Evolutionary conservation across 2,797 vertebrate genomes (phyloP), one percentile per base, ranked within the genome.

Genomic region (Neoniphon sammara): DNA sequence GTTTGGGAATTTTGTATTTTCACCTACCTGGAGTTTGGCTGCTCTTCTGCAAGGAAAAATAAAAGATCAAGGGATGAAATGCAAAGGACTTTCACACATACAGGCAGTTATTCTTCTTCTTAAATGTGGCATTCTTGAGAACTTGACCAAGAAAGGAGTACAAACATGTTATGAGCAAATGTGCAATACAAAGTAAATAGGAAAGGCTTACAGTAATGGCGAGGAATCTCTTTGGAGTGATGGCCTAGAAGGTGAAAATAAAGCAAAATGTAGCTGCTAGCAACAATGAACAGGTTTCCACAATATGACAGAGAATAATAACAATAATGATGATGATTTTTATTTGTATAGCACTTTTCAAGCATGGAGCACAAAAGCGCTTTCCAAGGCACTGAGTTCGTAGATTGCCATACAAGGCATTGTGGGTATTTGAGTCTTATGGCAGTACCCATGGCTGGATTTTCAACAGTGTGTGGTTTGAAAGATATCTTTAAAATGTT

Each of bases 211-310:
- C 97, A 4, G 95, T 95, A 78, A 98, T 96, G 63, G 96, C 94
- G 12, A 98, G 93, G 75, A 99, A 95, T 90, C 97, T 95, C 89
- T 99, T 99, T 72, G 97, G 97, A 88, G 97, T 99, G 79, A 98
- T 97, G 65, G 96, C 95, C 98, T 99, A 70, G 47, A 79, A 73
- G 60, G 72, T 0, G 52, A 50, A 74, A 56, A 75, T 56, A 23
- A 49, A 60, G 12, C 34, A 61, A 34, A 72, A 31, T 8, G 52
- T n/a, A 34, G 31, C 5, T 27, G 25, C 4, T 39, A 39, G 2
- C 36, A 39, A 39, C 36, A 39, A 12, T 39, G 36, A 12, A 39
- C 11, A 39, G 36, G 1, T 39, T 39, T 12, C 11, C 36, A 39
- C 36, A 39, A 9, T 12, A 1, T 11, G 36, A 11, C 36, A 39